A percentile compares a stretch with the other conserved stretches of the same genome.
Conservation (phyloP, 2,113 vertebrate species). For the Bubo scandiacus region DNA sequence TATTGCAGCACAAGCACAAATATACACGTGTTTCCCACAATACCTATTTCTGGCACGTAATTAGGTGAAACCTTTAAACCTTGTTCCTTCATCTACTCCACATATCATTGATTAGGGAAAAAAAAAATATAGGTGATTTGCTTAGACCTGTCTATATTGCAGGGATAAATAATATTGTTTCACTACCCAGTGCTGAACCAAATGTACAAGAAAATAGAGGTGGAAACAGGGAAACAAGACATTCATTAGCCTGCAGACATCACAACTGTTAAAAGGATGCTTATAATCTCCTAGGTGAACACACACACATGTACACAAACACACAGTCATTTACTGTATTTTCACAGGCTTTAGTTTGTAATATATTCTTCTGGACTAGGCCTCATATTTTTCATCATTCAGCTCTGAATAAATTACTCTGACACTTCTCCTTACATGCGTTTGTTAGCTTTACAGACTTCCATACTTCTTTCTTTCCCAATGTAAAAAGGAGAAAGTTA, state of each 20-base stretch:
- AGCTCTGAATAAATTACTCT: background rate
- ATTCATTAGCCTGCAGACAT: background rate
- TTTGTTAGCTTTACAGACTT: background rate
- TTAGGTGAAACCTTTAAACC: background rate
- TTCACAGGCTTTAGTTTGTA: background rate
- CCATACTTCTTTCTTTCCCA: background rate
- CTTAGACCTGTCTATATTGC: background rate
- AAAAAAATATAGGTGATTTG: background rate
- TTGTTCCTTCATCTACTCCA: background rate
- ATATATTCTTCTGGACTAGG: background rate
- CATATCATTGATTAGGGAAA: background rate
- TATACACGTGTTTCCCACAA: rapidly evolving
- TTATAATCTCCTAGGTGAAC: background rate
- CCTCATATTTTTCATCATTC: background rate
- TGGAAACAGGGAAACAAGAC: background rate
- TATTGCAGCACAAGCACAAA: background rate
- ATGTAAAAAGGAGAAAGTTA: background rate
- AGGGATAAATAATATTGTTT: background rate
- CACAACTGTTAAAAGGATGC: background rate
- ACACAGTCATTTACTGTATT: background rate
- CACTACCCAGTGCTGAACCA: background rate
- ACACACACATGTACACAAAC: background rate
- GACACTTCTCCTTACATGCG: background rate
- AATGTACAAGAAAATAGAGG: background rate
- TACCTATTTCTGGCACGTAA: background rate